Base-by-base conservation (phyloP, 92 coral and sea anemone genomes). In the Porites rus region DNA sequence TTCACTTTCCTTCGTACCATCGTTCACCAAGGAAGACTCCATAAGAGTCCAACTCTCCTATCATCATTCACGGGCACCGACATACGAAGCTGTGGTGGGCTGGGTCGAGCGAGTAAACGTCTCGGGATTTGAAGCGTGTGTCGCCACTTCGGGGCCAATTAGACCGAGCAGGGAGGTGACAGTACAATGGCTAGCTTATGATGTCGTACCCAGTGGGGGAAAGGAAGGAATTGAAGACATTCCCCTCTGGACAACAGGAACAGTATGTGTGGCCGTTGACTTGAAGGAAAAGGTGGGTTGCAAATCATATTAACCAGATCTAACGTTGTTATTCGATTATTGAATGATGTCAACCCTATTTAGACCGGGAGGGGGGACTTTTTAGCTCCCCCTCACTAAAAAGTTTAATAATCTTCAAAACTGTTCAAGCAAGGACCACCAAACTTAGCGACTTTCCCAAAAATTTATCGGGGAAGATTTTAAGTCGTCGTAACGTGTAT, bases 21-120 rank as follows among this genome's bases (percentile, higher is more conserved):
- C 89, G 10, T 89, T 89, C 86, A 58, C 74, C 82, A 2, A 56
- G 13, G 43, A 69, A 11, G 20, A 51, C 12, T 13, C 62, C 22
- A 80, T 89, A 19, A 85, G 80, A 77, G 61, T 89, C 72, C 92
- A 89, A 65, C 82, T 89, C 12, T 84, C 92, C 18, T 38, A 84
- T 76, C 84, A 72, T 65, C 67, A 84, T 61, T 70, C 89, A 17
- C 82, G 84, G 53, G 81, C 72, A n/a, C 91, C 92, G 46, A 93
- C 93, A n/a, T 90, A 93, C 88, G 93, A 93, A 81, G 95, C 96
- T 24, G 93, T 91, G 52, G 96, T 93, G 76, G 84, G 90, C 88
- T 93, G 96, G 96, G 86, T 87, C 74, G 93, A 93, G 87, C 72
- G 77, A 51, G 87, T 93, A 13, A 80, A 82, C 21, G 77, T 74